A percentile compares a stretch with the other conserved stretches of the same genome.
Conservation (phyloP, 2,888 invertebrate species). For the Agapostemon virescens region DNA sequence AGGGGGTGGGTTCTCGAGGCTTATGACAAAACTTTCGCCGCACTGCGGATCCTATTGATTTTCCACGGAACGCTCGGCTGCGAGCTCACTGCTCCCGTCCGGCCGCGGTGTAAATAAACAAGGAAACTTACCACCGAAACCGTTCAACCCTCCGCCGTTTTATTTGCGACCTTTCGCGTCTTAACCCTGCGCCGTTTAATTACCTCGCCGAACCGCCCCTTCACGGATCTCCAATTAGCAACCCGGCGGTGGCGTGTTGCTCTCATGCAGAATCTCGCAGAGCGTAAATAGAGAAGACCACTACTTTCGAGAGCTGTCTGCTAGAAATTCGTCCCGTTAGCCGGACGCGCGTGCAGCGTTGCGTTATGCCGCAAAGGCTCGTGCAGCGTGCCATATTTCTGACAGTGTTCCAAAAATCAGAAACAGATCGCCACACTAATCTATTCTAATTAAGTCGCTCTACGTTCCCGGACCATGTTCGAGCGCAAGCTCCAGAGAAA, state of each 20-base stretch:
- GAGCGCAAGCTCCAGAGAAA: neutral
- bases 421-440: neutral
- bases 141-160: constrained; percentile 7
- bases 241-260: too few species aligned
- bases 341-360: neutral
- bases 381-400: neutral
- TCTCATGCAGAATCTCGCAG: too few species aligned
- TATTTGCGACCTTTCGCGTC: neutral
- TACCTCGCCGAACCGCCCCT: too few species aligned
- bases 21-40: constrained; percentile 78
- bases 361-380: neutral
- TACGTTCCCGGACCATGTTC: neutral
- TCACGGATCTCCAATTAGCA: neutral
- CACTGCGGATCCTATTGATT: constrained; percentile 80
- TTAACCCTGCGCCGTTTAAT: neutral
- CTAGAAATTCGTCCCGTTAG: neutral
- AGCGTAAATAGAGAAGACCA: neutral
- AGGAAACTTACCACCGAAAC: constrained; percentile 60
- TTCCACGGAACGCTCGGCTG: constrained; percentile 70
- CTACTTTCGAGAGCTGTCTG: neutral
- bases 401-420: neutral
- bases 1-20: constrained; percentile 30
- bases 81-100: constrained; percentile 63
- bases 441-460: neutral
- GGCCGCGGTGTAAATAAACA: constrained; percentile 77